These are phyloP conservation scores for Leontocebus nigricollis DNA, from an alignment of 2,797 vertebrate species.

Conservation along the genomic window DNA sequence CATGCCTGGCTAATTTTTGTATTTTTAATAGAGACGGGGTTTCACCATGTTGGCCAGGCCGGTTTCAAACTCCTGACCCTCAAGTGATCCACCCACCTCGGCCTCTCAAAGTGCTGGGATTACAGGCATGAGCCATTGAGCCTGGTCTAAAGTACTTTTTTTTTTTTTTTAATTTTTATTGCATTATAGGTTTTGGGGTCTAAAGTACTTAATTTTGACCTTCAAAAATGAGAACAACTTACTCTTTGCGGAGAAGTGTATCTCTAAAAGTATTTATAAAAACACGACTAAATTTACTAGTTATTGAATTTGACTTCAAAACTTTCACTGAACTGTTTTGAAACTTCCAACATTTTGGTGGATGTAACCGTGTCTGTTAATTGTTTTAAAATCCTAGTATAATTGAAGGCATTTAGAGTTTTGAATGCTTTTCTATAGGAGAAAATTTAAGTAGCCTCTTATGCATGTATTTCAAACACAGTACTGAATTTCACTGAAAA, in stretches of 20 bases:
- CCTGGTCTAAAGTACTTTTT: not conserved
- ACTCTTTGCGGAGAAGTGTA: not conserved
- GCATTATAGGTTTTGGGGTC: too few relatives aligned
- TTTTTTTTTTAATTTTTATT: too few relatives aligned
- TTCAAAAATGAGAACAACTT: constrained; percentile 39
- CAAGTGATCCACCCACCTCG: not conserved
- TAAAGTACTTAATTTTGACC: not conserved
- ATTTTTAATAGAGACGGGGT: not conserved
- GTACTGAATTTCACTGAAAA: not conserved
- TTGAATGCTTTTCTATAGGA: not conserved
- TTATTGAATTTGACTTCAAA: constrained; percentile 30
- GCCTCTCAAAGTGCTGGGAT: not conserved
- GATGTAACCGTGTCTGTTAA: not conserved
- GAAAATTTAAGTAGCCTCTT: constrained; percentile 28
- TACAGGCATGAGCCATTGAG: not conserved
- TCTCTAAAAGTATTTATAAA: constrained; percentile 1
- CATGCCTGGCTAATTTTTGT: not conserved
- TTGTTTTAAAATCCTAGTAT: not conserved
- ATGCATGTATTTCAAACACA: not conserved
- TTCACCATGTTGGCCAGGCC: not conserved
- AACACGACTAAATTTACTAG: not conserved
- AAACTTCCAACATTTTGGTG: not conserved
- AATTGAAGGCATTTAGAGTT: not conserved
- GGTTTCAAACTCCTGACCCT: not conserved
- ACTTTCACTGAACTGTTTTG: not conserved